phyloP scores from a whole-genome alignment of 2,113 vertebrate species.

The Mirounga angustirostris region DNA sequence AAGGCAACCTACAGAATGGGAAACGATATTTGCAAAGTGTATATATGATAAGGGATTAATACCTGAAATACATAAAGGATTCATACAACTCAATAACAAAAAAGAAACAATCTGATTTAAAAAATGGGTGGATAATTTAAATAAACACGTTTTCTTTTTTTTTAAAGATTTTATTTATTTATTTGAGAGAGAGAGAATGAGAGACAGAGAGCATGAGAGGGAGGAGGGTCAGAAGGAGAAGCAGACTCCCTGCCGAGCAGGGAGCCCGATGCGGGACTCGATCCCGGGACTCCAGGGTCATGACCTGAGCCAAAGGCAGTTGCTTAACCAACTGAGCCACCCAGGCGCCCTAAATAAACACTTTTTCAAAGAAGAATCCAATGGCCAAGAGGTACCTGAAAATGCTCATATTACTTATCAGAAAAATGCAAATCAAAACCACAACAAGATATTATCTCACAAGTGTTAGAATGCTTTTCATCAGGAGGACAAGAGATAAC shows the following conservation, averaged over 20 bases:
- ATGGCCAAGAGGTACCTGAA: neutral
- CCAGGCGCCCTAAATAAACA: neutral
- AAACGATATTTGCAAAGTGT: neutral
- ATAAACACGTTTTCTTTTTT: neutral
- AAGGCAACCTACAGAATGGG: neutral
- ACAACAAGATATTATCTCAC: neutral
- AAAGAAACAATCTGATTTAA: neutral
- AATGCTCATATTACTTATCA: neutral
- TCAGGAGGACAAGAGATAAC: neutral
- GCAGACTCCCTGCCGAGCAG: no score
- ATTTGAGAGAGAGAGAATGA: no score
- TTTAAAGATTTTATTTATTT: no score
- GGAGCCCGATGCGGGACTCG: no score
- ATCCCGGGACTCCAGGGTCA: no score
- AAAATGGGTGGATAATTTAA: neutral
- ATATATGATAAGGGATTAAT: neutral
- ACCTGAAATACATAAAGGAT: neutral
- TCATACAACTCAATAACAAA: neutral
- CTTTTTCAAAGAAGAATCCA: neutral
- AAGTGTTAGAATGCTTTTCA: neutral
- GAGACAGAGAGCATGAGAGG: no score
- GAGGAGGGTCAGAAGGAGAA: no score
- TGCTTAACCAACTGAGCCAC: no score
- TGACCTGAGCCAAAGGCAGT: no score
- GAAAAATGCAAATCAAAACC: neutral